Conservation (phyloP, 2,797 vertebrate species). For the Sebastes diploproa region DNA sequence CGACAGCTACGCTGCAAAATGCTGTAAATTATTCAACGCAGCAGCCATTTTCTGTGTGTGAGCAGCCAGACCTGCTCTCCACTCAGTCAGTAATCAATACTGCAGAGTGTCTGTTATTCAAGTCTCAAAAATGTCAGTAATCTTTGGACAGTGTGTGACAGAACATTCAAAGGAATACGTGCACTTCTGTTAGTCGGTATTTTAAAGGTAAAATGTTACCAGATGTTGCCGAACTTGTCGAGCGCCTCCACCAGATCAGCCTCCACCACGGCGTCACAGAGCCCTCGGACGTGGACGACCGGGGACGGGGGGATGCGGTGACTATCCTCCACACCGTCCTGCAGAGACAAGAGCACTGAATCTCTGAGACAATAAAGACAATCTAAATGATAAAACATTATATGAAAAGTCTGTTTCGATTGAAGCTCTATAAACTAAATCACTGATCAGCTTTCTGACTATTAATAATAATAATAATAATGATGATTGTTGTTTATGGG, state of each 20-base stretch:
- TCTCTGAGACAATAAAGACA: not conserved
- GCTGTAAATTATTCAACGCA: not conserved
- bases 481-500: no score
- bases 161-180: not conserved
- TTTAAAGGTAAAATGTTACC: conserved; percentile 74
- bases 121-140: not conserved
- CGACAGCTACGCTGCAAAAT: not conserved
- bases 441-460: not conserved
- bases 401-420: not conserved
- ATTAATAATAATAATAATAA: no score
- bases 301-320: conserved; percentile 91
- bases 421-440: not conserved
- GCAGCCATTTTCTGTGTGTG: not conserved
- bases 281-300: conserved; percentile 91
- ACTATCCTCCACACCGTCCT: conserved; percentile 61
- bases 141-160: not conserved
- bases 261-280: conserved; percentile 93
- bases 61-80: not conserved
- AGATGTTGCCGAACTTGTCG: conserved; percentile 93
- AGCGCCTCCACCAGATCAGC: conserved; percentile 93
- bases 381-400: not conserved
- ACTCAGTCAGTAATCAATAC: not conserved
- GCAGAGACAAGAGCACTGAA: not conserved
- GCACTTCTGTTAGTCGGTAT: no score
- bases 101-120: not conserved